phyloP scores from a whole-genome alignment of 2,113 vertebrate genomes.

The Ageneiosus marmoratus region DNA sequence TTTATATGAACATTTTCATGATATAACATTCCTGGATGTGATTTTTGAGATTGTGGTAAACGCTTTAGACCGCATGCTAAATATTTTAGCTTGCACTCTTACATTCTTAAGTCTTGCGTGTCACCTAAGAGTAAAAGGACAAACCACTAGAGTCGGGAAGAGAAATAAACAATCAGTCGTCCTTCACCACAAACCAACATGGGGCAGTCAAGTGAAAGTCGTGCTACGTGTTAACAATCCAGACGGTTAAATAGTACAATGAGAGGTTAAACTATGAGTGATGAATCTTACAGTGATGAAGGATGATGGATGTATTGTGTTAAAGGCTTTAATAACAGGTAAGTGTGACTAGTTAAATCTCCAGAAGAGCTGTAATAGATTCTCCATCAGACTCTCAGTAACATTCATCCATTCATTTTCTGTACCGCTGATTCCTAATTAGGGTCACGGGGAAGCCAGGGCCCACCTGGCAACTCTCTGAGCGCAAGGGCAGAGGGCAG shows the following conservation, averaged over 20 bases:
- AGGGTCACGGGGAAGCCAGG: no score
- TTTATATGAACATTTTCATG: not conserved
- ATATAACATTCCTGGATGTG: not conserved
- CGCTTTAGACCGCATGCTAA: not conserved
- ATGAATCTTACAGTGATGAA: not conserved
- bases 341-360: no score
- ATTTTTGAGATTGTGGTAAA: not conserved
- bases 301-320: no score
- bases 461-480: no score
- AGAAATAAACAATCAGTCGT: slow-evolving; percentile 33
- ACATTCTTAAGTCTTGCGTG: not conserved
- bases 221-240: slow-evolving; percentile 11
- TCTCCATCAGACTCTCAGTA: no score
- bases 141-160: slow-evolving; percentile 21
- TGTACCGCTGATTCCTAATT: no score
- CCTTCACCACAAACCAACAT: slow-evolving; percentile 23
- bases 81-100: slow-evolving; percentile 12
- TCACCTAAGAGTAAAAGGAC: not conserved
- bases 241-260: slow-evolving; percentile 1
- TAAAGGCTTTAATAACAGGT: no score
- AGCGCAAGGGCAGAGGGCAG: no score
- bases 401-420: no score
- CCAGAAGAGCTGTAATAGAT: no score
- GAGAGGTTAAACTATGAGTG: not conserved
- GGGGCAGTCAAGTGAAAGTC: slow-evolving; percentile 10